Base-by-base conservation (phyloP, 2,888 invertebrate genomes). In the Eristalis pertinax region DNA sequence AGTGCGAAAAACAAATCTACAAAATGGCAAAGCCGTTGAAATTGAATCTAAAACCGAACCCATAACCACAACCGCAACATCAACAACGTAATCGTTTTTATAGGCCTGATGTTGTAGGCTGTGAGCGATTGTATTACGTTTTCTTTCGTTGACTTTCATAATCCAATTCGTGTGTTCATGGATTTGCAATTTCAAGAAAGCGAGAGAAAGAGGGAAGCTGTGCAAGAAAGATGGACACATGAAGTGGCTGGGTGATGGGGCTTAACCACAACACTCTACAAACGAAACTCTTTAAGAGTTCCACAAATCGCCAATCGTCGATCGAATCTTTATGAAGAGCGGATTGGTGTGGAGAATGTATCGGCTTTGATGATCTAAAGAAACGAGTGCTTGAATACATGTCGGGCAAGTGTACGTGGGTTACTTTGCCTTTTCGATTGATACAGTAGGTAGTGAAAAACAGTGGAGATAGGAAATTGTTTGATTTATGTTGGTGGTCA, bases 401-500 rank as follows among this genome's bases (percentile, higher is more conserved):
- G 79, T 24, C 65, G 29, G 24, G 79, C 72, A 79, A 79, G 79
- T 72, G 72, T 73, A 79, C 67, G 79, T 73, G 72, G 73, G 79
- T 67, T 73, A 67, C 62, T 67, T 67, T 79, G 72, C 13, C 73
- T 67, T 24, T 22, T 43, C 0, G 43, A 67, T 22, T 4, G 67
- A 1, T 62, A 73, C 79, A 73, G 73, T 65, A 26, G 72, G 73
- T 65, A 26, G 72, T 29, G 65, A 70, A 26, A 78, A 26, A 2
- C 7, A 15, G 24, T 2, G 41, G 43, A 41, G 4, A 24, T 13
- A n/a, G 10, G 19, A 50, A 19, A 50, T 8, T 0, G 19, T 50
- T 7, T 15, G n/a, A 1, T 4, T 7, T 43, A 5, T n/a, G 7
- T n/a, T 69, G 50, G 4, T 2, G 2, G 11, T 65, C 24, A 4